These are phyloP conservation scores for Ploceus nigricollis DNA, from an alignment of 2,113 vertebrate species.

Conservation along the genomic window DNA sequence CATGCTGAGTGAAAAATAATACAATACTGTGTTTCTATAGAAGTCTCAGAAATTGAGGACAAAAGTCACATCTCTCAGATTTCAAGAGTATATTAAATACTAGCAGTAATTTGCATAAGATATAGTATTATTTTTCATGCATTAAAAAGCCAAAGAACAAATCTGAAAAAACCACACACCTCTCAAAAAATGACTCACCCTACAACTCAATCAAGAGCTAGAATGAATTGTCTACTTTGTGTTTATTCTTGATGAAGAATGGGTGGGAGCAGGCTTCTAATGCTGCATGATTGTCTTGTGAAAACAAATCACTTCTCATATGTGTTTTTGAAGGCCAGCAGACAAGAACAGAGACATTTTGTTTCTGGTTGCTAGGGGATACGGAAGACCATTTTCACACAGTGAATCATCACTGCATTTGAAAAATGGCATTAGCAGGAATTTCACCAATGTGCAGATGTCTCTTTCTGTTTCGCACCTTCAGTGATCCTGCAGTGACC, in stretches of 20 bases:
- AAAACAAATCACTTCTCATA: slow-evolving; percentile 51
- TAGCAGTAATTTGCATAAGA: neutral
- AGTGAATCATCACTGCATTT: slow-evolving; percentile 9
- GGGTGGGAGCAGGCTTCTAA: neutral
- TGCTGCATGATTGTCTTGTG: neutral
- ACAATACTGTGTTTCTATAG: neutral
- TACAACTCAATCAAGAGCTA: neutral
- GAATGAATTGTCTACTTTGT: neutral
- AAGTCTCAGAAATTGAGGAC: neutral
- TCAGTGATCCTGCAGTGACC: neutral
- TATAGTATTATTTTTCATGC: neutral
- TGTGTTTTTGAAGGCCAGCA: slow-evolving; percentile 32
- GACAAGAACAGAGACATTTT: slow-evolving; percentile 56
- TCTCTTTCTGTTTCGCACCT: neutral
- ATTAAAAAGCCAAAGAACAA: neutral
- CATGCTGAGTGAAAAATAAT: neutral
- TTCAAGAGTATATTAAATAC: neutral
- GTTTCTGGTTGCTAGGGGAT: slow-evolving; percentile 60
- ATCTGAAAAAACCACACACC: neutral
- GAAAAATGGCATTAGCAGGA: slow-evolving; percentile 7
- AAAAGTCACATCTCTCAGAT: neutral
- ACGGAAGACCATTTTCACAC: slow-evolving; percentile 29
- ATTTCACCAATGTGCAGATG: neutral
- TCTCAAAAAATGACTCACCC: neutral
- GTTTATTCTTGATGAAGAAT: slow-evolving; percentile 2